Evolutionary conservation across 92 coral and sea anemone species (phyloP), one percentile per base, ranked within the genome.

Genomic region (Umimayanthus chanpuru): DNA sequence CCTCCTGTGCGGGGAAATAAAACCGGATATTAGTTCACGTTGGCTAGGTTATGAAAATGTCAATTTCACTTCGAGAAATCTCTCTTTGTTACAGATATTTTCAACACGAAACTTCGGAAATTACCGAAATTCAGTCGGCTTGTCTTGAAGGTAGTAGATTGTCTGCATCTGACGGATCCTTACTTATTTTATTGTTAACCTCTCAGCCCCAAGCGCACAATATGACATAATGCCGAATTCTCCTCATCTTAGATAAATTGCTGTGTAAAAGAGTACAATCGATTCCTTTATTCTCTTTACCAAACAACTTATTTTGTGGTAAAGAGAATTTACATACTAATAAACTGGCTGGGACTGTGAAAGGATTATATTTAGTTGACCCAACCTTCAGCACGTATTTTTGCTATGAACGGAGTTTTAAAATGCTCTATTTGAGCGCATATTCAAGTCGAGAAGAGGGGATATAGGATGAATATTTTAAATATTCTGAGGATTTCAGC

Each of bases 1-100:
- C 49, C 55, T 55, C 85, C 85, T 81, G 73, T 81, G n/a, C 2
- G 73, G 55, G 41, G 21, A 23, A 83, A 83, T 16, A 71, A 9
- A 68, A 3, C 53, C 65, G 76, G 56, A 83, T 71, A 83, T 83
- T 23, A 83, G 64, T 43, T 28, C 40, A n/a, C 16, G 23, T 72
- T 29, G 25, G 2, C 25, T 21, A 18, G n/a, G n/a, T 32, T 20
- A 40, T 9, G 9, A 29, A 68, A 82, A 23, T 10, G 29, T 58
- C 58, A 21, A 23, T 47, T 29, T 28, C 30, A 9, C 49, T 26
- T 80, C 50, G 49, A 75, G 79, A 20, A 29, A 74, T n/a, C 4
- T 36, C 79, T 16, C 18, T 47, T 43, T 75, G 18, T 53, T 14
- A 53, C 58, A 53, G 58, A 9, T 21, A n/a, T 75, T 75, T 32